These are phyloP conservation scores for Cynaeus angustus DNA, from an alignment of 2,888 invertebrate species.

Conservation along the genomic window DNA sequence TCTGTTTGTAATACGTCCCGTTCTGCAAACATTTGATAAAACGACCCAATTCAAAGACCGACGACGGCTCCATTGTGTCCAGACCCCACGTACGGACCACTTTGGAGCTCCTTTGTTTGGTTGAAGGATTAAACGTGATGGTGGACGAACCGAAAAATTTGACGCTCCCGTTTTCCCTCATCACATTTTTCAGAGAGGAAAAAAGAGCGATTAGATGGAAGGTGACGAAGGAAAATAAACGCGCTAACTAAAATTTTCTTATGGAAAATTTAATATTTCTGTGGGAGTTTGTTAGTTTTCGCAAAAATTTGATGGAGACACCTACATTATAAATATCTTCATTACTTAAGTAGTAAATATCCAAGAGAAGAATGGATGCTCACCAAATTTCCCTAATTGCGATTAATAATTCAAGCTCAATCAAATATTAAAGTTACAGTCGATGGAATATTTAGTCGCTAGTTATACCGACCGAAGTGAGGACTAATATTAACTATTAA, in stretches of 20 bases:
- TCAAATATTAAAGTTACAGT: slow-evolving; percentile 10
- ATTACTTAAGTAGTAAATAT: background rate
- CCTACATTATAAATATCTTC: too few species aligned
- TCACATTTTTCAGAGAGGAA: background rate
- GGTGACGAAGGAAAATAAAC: background rate
- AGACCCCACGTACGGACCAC: slow-evolving; percentile 32
- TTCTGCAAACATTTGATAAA: slow-evolving; percentile 48
- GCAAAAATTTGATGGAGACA: too few species aligned
- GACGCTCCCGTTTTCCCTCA: slow-evolving; percentile 16
- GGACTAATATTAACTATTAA: slow-evolving; percentile 26
- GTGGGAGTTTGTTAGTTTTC: too few species aligned
- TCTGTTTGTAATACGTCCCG: slow-evolving; percentile 44
- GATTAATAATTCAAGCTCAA: slow-evolving; percentile 1
- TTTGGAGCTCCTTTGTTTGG: slow-evolving; percentile 36
- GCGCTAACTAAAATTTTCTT: background rate
- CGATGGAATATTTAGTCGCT: slow-evolving; percentile 24
- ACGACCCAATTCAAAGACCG: slow-evolving; percentile 44
- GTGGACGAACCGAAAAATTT: slow-evolving; percentile 25
- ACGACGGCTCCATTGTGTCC: slow-evolving; percentile 40
- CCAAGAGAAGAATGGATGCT: background rate
- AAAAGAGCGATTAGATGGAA: background rate
- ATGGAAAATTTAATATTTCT: too few species aligned
- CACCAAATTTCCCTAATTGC: slow-evolving; percentile 9
- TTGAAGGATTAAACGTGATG: slow-evolving; percentile 33
- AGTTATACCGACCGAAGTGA: slow-evolving; percentile 20